Base-by-base conservation (phyloP, 2,888 invertebrate species). In the Macrophya alboannulata region DNA sequence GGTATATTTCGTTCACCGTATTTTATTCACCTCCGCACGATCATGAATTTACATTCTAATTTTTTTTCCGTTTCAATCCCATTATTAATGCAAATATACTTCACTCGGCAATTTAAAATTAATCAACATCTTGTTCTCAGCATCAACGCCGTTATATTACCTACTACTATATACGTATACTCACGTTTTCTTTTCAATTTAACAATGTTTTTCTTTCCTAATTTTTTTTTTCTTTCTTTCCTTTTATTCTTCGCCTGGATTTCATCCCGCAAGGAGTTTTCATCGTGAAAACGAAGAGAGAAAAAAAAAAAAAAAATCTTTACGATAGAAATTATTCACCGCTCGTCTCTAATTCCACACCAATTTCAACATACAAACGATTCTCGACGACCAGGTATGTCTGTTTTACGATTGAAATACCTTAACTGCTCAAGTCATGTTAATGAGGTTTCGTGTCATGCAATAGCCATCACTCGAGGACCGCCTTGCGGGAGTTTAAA, bases 311-410 rank as follows among this genome's bases (percentile, higher is more conserved):
- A 15, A 5, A 15, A 37, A 15, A 68, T 15, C 4, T 81, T 55
- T 17, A 21, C 74, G 65, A 85, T 85, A 84, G 82, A 84, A 77
- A 77, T 31, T 76, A 71, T 84, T 81, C 87, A 84, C 65, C 84
- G n/a, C 85, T 84, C 82, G 45, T 45, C 10, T 45, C 12, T 31
- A 3, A 31, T 31, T 31, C 31, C 43, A n/a, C 37, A 1, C 17
- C 21, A 40, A n/a, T 40, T 71, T 71, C 40, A 31, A 71, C 71
- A 40, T 40, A 43, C 9, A n/a, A 71, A 40, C n/a, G 37, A 71
- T 40, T 43, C 37, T 43, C 21, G 55, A 9, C 51, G n/a, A n/a
- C 8, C 5, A 74, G 31, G 31, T 55, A 77, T 12, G 37, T n/a
- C 37, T 55, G 4, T n/a, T 6, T 76, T 48, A 77, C 51, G 17